These are phyloP conservation scores for Chaetops frenatus DNA, from an alignment of 2,113 vertebrate species.

Conservation along the genomic window DNA sequence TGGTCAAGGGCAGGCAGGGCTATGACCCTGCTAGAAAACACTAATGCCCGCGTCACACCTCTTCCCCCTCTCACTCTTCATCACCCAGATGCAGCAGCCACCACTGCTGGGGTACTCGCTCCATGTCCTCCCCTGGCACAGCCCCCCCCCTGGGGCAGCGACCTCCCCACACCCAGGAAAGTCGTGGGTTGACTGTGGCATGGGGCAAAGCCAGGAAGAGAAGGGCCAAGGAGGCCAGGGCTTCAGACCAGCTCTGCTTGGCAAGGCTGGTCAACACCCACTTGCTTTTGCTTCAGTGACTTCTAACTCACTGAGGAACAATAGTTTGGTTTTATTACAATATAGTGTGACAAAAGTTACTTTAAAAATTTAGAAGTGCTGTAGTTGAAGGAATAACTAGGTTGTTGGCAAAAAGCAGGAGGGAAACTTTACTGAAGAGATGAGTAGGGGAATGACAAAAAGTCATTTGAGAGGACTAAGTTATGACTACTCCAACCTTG, in stretches of 20 bases:
- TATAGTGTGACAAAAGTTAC: neutral
- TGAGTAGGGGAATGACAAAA: neutral
- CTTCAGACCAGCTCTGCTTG: neutral
- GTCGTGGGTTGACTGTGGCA: neutral
- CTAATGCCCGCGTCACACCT: neutral
- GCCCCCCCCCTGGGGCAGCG: rapidly evolving
- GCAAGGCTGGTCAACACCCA: neutral
- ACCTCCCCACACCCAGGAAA: neutral
- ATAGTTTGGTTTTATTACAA: neutral
- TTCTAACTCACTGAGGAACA: neutral
- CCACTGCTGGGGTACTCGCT: rapidly evolving
- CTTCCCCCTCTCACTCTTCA: neutral
- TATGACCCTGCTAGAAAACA: neutral
- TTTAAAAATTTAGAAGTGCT: neutral
- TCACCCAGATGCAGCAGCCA: rapidly evolving
- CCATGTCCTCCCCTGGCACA: rapidly evolving
- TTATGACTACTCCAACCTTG: neutral
- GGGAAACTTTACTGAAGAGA: neutral
- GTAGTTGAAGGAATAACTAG: neutral
- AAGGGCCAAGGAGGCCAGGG: neutral
- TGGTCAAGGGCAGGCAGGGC: neutral
- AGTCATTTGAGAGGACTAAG: neutral
- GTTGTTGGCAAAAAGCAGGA: neutral
- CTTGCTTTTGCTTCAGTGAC: neutral
- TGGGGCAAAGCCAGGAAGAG: neutral